These are phyloP conservation scores for Trichogramma pretiosum DNA, from an alignment of 1,140 invertebrate species.

Conservation along the genomic window DNA sequence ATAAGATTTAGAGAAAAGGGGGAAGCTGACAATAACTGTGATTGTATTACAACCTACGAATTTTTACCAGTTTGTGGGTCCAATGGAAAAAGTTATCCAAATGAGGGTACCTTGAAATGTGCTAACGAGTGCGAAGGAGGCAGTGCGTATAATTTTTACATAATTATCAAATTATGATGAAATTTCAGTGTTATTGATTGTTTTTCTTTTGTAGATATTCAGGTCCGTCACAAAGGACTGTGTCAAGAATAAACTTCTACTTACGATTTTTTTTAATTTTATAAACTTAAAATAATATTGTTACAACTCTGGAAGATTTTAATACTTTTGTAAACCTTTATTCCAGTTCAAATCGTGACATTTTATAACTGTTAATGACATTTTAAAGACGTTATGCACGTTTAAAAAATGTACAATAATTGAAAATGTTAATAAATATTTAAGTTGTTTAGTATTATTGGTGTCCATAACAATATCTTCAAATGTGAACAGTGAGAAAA, in stretches of 20 bases:
- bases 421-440: no score
- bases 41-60: not conserved
- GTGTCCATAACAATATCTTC: no score
- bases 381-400: no score
- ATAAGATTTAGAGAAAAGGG: no score
- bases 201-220: not conserved
- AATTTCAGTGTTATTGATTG: not conserved
- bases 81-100: not conserved
- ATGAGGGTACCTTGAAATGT: not conserved
- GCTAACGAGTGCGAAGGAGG: not conserved
- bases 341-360: no score
- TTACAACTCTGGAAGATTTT: no score
- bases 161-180: not conserved
- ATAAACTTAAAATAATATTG: not conserved
- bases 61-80: not conserved
- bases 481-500: no score
- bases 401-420: no score
- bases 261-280: not conserved
- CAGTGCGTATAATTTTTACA: not conserved
- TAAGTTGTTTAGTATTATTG: no score
- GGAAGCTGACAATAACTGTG: no score
- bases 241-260: not conserved
- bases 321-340: no score
- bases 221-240: not conserved
- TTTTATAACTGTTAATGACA: no score